Conservation (phyloP, 2,113 vertebrate species). For the Ondatra zibethicus region DNA sequence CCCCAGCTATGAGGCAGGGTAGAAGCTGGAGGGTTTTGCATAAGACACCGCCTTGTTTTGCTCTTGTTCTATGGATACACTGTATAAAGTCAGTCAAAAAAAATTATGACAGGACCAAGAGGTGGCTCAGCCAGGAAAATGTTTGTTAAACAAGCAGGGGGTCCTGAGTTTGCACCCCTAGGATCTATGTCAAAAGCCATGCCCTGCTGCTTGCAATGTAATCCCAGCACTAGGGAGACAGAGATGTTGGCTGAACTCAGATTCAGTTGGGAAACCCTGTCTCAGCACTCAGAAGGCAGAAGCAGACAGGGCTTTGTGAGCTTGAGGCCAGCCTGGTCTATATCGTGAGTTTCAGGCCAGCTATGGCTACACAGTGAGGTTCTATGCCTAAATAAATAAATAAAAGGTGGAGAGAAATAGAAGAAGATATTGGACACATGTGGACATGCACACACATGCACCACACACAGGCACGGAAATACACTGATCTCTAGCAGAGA, state of each 20-base stretch:
- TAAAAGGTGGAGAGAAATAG: neutral
- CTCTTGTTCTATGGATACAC: neutral
- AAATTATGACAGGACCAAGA: neutral
- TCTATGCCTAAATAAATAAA: neutral
- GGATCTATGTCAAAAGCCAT: neutral
- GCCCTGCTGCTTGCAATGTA: neutral
- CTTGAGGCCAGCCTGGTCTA: neutral
- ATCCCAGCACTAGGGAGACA: neutral
- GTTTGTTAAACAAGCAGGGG: fast-evolving
- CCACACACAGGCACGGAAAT: neutral
- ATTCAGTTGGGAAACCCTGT: neutral
- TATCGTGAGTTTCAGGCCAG: neutral
- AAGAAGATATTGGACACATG: neutral
- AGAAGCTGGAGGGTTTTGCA: neutral
- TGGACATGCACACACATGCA: neutral
- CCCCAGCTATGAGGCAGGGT: neutral
- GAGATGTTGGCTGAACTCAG: neutral
- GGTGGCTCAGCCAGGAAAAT: neutral
- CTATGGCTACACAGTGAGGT: neutral
- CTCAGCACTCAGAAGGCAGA: neutral
- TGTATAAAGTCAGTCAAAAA: neutral
- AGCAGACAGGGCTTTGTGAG: neutral
- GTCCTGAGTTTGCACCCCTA: neutral
- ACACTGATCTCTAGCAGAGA: neutral
- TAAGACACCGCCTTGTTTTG: neutral